Conservation (phyloP, 2,113 vertebrate genomes). For the Grus americana region DNA sequence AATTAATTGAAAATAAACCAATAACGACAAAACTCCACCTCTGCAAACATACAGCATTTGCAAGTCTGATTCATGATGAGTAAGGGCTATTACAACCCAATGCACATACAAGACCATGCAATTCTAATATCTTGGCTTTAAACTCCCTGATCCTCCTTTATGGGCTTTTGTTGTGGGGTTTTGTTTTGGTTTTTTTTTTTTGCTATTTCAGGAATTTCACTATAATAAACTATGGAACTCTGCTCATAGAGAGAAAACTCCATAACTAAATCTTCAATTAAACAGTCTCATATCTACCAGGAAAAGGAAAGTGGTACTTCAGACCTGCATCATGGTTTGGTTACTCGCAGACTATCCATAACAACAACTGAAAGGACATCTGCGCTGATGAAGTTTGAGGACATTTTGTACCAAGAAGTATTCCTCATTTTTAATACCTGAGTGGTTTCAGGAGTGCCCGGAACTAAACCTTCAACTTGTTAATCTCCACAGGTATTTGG, state of each 20-base stretch:
- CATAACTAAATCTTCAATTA: constrained; percentile 44
- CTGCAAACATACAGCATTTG: not conserved
- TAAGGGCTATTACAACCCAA: not conserved
- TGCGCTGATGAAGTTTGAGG: not conserved
- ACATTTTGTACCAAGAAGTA: not conserved
- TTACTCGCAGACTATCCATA: not conserved
- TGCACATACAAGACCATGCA: not conserved
- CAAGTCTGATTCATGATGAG: not conserved
- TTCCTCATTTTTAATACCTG: not conserved
- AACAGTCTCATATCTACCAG: not conserved
- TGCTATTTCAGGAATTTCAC: constrained; percentile 58
- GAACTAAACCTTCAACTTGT: not conserved
- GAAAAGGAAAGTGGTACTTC: not conserved
- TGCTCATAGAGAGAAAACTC: constrained; percentile 19
- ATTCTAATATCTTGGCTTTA: constrained; percentile 2
- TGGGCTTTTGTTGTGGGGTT: not conserved
- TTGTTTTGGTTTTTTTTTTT: not conserved
- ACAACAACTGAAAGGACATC: not conserved
- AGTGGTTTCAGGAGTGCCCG: not conserved
- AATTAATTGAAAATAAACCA: not conserved
- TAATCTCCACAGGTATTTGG: constrained; percentile 13
- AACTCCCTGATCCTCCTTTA: not conserved
- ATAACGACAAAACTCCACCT: not conserved
- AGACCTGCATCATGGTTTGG: not conserved
- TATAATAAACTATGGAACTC: constrained; percentile 58